phyloP scores from a whole-genome alignment of 2,888 invertebrate genomes.

The Eupsilia transversa region DNA sequence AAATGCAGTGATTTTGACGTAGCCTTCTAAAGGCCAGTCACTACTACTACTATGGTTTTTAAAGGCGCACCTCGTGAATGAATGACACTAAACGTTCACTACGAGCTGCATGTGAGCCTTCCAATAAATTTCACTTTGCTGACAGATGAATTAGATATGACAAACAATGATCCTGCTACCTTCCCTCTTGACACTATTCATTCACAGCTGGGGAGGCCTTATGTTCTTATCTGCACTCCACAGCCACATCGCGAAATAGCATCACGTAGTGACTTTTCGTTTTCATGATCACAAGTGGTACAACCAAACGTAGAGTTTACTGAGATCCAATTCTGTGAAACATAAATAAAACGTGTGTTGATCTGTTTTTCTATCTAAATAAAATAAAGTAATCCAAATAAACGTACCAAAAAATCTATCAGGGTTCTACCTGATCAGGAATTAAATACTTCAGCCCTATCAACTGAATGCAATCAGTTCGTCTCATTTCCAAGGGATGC shows the following conservation, averaged over 20 bases:
- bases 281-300: constrained; percentile 6
- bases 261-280: neutral
- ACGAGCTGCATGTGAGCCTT: neutral
- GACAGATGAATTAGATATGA: neutral
- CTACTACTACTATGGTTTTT: too few species aligned
- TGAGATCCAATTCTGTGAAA: neutral
- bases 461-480: constrained; percentile 57
- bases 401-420: constrained; percentile 32
- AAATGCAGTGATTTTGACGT: too few species aligned
- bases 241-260: neutral
- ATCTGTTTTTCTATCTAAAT: neutral
- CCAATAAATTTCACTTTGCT: neutral
- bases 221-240: neutral
- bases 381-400: constrained; percentile 11
- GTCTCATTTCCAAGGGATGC: constrained; percentile 63
- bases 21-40: too few species aligned
- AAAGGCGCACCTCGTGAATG: neutral
- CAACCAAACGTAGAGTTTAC: neutral
- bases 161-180: neutral
- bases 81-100: neutral
- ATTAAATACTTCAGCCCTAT: constrained; percentile 53
- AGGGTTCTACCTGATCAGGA: constrained; percentile 41
- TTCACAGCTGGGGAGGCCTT: neutral
- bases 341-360: neutral
- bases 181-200: neutral